Evolutionary conservation across 2,113 vertebrate species (phyloP).

Genomic region (Saccopteryx bilineata): DNA sequence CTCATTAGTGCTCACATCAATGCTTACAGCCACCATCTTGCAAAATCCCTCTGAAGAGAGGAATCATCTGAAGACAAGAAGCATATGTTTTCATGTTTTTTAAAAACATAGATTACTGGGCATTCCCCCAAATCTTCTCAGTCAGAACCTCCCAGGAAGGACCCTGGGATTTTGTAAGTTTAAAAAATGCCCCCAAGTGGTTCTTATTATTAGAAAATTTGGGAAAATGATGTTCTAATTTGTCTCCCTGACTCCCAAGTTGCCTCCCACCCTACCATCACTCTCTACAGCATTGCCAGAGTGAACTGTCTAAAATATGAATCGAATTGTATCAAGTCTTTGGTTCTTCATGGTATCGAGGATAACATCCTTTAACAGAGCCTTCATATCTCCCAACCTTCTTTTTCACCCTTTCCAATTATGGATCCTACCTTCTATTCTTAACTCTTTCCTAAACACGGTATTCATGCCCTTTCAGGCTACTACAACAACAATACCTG

Average conservation of each 20-base stretch:
- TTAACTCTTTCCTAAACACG: not conserved
- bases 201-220: not conserved
- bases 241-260: not conserved
- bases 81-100: not conserved
- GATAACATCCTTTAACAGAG: conserved; percentile 48
- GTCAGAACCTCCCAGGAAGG: not conserved
- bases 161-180: not conserved
- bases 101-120: not conserved
- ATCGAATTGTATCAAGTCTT: conserved; percentile 24
- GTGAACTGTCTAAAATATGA: not conserved
- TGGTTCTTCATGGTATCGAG: not conserved
- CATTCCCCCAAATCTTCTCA: not conserved
- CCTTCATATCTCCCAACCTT: not conserved
- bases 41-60: not conserved
- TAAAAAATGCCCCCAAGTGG: not conserved
- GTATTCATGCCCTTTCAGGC: not conserved
- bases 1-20: not conserved
- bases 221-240: not conserved
- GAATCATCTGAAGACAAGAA: not conserved
- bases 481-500: not conserved
- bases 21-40: not conserved
- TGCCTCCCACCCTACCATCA: not conserved
- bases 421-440: too few species aligned
- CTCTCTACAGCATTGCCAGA: not conserved
- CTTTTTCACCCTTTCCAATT: not conserved